A percentile compares a stretch with the other conserved stretches of the same genome.
These are phyloP conservation scores for Pseudomugil tenellus DNA, from an alignment of 2,797 vertebrate genomes.

Conservation along the genomic window DNA sequence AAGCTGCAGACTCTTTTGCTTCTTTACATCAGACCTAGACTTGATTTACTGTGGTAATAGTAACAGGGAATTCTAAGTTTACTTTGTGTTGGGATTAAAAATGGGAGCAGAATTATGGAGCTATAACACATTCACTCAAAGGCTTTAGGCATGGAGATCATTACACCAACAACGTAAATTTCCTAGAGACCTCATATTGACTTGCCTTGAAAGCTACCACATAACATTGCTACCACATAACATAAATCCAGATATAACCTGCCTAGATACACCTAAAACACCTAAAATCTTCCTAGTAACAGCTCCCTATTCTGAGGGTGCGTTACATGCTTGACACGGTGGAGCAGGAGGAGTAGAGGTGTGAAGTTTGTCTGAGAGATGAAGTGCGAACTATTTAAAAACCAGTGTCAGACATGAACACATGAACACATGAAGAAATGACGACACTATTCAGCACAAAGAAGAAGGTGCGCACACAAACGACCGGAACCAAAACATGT, in stretches of 20 bases:
- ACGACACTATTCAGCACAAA: conserved; percentile 15
- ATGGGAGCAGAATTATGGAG: background rate
- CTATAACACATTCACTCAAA: background rate
- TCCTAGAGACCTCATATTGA: background rate
- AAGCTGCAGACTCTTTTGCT: conserved; percentile 2
- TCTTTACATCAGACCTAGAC: background rate
- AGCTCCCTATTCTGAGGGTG: conserved; percentile 64
- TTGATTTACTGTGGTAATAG: background rate
- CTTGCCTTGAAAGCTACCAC: background rate
- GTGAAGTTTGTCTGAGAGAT: conserved; percentile 63
- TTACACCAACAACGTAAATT: background rate
- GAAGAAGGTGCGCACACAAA: accelerated
- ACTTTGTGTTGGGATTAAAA: background rate
- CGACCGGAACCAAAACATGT: background rate
- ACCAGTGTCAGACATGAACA: conserved; percentile 47
- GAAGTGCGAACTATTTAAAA: conserved; percentile 65
- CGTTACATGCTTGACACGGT: conserved; percentile 28
- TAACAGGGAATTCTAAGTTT: background rate
- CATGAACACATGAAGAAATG: background rate
- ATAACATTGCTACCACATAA: background rate
- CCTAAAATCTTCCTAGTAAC: conserved; percentile 69
- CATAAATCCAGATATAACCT: conserved; percentile 20
- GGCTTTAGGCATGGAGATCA: background rate
- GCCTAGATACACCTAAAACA: conserved; percentile 35
- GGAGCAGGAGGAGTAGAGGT: conserved; percentile 38